Conservation (phyloP, 2,113 vertebrate species). For the Burhinus bistriatus region DNA sequence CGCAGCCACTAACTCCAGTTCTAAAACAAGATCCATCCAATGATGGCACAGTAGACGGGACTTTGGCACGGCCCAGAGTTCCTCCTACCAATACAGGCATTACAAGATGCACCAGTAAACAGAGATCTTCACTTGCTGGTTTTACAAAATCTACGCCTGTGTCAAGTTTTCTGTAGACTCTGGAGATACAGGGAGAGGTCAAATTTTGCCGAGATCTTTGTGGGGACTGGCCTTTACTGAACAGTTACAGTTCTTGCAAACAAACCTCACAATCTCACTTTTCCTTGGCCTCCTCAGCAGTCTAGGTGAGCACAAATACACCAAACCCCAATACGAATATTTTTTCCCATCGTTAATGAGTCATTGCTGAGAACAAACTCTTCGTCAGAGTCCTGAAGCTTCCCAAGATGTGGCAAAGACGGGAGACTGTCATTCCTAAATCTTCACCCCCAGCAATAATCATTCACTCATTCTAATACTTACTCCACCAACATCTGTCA, state of each 20-base stretch:
- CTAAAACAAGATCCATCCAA: not conserved
- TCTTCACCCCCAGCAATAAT: not conserved
- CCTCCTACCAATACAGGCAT: not conserved
- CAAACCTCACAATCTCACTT: not conserved
- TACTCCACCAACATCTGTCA: not conserved
- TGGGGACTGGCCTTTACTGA: not conserved
- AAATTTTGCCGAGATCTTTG: not conserved
- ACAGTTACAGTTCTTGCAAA: not conserved
- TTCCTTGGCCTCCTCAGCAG: not conserved
- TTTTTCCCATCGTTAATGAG: not conserved
- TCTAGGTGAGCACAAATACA: not conserved
- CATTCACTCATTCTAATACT: not conserved
- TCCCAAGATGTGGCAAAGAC: not conserved
- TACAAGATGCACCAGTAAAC: not conserved
- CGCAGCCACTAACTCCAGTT: not conserved
- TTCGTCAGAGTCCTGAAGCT: not conserved
- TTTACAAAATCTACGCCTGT: not conserved
- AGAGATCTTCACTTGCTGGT: no score
- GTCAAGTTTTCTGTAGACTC: not conserved
- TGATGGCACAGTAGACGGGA: rapidly evolving
- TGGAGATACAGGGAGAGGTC: not conserved
- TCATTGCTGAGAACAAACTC: not conserved
- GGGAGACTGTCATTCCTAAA: not conserved
- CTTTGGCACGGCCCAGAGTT: not conserved
- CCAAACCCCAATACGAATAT: not conserved